Conservation (phyloP, 92 coral and sea anemone species). For the Chrysogorgia sp. region DNA sequence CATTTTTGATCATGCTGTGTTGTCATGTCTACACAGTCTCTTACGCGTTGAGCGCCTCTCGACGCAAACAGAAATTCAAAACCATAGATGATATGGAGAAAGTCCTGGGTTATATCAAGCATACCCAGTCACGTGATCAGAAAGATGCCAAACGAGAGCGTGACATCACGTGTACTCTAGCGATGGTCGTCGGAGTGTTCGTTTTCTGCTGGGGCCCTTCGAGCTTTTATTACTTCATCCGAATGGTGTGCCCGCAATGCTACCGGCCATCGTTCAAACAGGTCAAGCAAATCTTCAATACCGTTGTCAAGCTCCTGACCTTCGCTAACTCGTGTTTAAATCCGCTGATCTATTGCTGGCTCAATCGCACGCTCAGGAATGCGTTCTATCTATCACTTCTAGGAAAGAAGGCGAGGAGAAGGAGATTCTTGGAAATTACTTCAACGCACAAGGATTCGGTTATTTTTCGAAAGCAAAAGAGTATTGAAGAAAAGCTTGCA, state of each 20-base stretch:
- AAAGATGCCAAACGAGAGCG: conserved; percentile 29
- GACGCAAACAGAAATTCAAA: neutral
- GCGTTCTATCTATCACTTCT: conserved; percentile 22
- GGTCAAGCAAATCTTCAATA: conserved; percentile 30
- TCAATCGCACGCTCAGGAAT: conserved; percentile 32
- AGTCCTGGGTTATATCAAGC: neutral
- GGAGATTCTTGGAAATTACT: neutral
- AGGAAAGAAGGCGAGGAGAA: conserved; percentile 16
- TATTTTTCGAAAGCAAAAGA: neutral
- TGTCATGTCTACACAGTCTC: conserved; percentile 82
- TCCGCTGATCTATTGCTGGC: conserved; percentile 41
- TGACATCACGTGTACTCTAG: conserved; percentile 28
- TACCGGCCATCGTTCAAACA: conserved; percentile 7
- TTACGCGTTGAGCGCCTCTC: conserved; percentile 51
- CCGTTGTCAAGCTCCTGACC: conserved; percentile 35
- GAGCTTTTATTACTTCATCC: conserved; percentile 29
- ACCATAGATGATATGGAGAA: neutral
- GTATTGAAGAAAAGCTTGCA: no score
- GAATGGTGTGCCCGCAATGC: conserved; percentile 37
- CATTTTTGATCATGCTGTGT: conserved; percentile 79
- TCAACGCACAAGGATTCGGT: neutral
- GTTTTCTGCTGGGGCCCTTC: conserved; percentile 43
- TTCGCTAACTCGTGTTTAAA: conserved; percentile 37
- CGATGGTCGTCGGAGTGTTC: conserved; percentile 28
- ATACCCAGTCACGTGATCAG: neutral